Conservation (phyloP, 1,140 invertebrate species). For the Aleiodes sp. region DNA sequence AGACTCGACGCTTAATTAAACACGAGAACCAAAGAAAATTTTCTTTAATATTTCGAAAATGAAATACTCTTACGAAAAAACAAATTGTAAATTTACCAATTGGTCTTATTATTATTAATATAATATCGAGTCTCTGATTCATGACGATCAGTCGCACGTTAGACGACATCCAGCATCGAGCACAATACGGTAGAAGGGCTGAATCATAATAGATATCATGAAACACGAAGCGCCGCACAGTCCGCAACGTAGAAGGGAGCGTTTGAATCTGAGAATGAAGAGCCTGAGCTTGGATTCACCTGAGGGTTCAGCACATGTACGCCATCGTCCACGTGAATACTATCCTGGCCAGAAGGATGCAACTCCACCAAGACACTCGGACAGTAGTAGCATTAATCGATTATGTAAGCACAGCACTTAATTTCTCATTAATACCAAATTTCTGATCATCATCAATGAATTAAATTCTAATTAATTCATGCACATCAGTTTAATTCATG, state of each 20-base stretch:
- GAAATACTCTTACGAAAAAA: not conserved
- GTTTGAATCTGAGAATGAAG: conserved; percentile 97
- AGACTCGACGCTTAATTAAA: not conserved
- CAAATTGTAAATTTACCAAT: not conserved
- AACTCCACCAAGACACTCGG: conserved; percentile 65
- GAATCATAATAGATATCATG: conserved; percentile 50
- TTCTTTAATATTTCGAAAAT: not conserved
- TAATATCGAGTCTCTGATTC: conserved; percentile 36
- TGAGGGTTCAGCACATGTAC: conserved; percentile 87
- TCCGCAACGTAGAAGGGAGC: conserved; percentile 84
- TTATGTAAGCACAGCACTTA: conserved; percentile 56
- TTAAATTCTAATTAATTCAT: not conserved
- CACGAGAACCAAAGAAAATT: no score
- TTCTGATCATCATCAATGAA: not conserved
- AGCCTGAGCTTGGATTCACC: conserved; percentile 95
- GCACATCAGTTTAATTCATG: not conserved
- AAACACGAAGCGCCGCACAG: conserved; percentile 88
- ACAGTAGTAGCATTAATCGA: conserved; percentile 70
- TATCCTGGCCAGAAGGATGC: conserved; percentile 65
- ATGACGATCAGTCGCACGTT: conserved; percentile 41
- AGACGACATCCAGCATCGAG: conserved; percentile 48
- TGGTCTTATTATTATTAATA: no score
- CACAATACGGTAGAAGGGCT: conserved; percentile 42
- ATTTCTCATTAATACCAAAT: not conserved
- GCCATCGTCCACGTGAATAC: conserved; percentile 73